Conservation (phyloP, 2,113 vertebrate genomes). For the Dicrurus megarhynchus region DNA sequence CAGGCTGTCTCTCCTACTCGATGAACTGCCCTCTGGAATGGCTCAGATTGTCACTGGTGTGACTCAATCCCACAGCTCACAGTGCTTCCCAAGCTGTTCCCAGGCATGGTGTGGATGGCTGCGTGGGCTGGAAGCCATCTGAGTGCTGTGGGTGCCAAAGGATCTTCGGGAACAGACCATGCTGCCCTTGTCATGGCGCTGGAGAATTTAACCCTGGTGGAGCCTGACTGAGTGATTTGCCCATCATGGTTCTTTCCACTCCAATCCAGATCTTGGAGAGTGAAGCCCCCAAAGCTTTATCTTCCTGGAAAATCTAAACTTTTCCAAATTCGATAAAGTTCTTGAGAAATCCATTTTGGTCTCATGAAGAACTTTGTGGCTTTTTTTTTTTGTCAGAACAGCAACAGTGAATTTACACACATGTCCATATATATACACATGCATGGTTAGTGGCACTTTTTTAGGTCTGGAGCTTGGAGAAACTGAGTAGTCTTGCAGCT, state of each 20-base stretch:
- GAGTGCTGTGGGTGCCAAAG: neutral
- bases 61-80: neutral
- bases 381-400: neutral
- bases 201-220: neutral
- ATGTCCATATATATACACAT: neutral
- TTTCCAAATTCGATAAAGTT: neutral
- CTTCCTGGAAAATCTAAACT: neutral
- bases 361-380: neutral
- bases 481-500: neutral
- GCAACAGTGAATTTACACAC: neutral
- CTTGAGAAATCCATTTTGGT: neutral
- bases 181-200: neutral
- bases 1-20: accelerated
- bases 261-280: neutral
- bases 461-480: neutral
- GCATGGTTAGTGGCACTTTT: neutral
- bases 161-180: neutral
- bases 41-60: accelerated
- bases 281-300: neutral
- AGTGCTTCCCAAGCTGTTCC: neutral
- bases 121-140: accelerated
- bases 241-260: neutral
- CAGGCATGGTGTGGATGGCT: neutral
- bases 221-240: neutral
- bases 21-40: neutral